Base-by-base conservation (phyloP, 1,140 invertebrate species). In the Lordiphosa mommai region DNA sequence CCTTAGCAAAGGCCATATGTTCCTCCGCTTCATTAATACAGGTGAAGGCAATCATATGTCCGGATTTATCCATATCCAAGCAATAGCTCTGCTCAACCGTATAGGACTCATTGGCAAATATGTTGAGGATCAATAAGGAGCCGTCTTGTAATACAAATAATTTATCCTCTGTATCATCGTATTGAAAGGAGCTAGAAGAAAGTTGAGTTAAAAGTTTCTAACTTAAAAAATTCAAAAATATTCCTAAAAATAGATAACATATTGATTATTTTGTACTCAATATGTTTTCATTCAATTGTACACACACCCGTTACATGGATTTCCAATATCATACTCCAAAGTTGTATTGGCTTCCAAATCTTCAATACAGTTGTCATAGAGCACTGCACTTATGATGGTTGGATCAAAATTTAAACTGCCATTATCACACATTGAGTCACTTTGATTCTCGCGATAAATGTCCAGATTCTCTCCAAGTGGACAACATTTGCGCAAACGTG, bases 361-460 rank as follows among this genome's bases (percentile, higher is more conserved):
- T 13, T 88, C 87, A 30, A 88, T 88, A 33, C 87, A 88, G 37
- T 88, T 88, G 10, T 88, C 86, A 46, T 64, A 88, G 2, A 88
- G 61, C 3, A 73, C 68, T 3, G 72, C 87, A 40, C 59, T 77
- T 27, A 88, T 86, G 20, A 86, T 48, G 33, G 51, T 64, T 6
- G 84, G 87, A 13, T 77, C 44, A 50, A 88, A 86, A 4, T 48
- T 44, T 9, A 63, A n/a, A 1, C 61, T 41, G 12, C 61, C 64
- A n/a, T 48, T 74, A 30, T 86, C 82, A 30, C 87, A 88, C 43
- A 80, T 65, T 0, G 77, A 67, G 29, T 73, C 69, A 23, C 69
- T 87, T 52, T 88, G 61, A 34, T 84, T 86, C 23, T 84, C 86
- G 14, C 72, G 65, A 71, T 67, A 72, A 9, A 80, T 66, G 8